A percentile compares a stretch with the other conserved stretches of the same genome.
Conservation (phyloP, 2,888 invertebrate genomes). For the Entomobrya multifasciata region DNA sequence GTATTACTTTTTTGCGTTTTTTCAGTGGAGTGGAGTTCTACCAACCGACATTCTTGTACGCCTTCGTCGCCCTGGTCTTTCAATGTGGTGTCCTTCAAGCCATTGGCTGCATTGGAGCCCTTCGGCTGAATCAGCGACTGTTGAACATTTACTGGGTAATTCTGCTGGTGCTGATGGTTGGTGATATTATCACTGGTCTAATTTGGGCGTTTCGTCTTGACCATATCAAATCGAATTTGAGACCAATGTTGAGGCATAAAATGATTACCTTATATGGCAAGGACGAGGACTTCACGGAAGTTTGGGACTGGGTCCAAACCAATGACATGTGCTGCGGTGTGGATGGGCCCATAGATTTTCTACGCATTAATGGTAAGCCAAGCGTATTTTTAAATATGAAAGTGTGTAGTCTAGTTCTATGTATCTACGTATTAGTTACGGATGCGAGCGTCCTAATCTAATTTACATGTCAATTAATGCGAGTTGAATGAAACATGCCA, state of each 20-base stretch:
- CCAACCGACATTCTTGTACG: slow-evolving; percentile 92
- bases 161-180: slow-evolving; percentile 89
- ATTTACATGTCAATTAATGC: slow-evolving; percentile 10
- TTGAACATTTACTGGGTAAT: slow-evolving; percentile 92
- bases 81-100: slow-evolving; percentile 86
- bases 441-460: slow-evolving; percentile 16
- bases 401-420: background rate
- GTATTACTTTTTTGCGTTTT: background rate
- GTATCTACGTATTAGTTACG: slow-evolving; percentile 27
- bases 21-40: slow-evolving; percentile 83
- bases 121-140: slow-evolving; percentile 89
- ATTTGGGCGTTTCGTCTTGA: slow-evolving; percentile 92
- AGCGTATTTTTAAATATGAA: background rate
- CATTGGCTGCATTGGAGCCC: slow-evolving; percentile 88
- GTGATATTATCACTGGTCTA: slow-evolving; percentile 91
- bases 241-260: slow-evolving; percentile 85
- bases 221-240: slow-evolving; percentile 88
- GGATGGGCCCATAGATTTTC: slow-evolving; percentile 83
- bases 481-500: too few species aligned
- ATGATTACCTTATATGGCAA: slow-evolving; percentile 87
- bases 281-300: slow-evolving; percentile 86
- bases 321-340: slow-evolving; percentile 87
- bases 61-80: slow-evolving; percentile 89
- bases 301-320: slow-evolving; percentile 80
- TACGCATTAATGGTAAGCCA: slow-evolving; percentile 74